Evolutionary conservation across 2,113 vertebrate species (phyloP).

Genomic region (Steatornis caripensis): DNA sequence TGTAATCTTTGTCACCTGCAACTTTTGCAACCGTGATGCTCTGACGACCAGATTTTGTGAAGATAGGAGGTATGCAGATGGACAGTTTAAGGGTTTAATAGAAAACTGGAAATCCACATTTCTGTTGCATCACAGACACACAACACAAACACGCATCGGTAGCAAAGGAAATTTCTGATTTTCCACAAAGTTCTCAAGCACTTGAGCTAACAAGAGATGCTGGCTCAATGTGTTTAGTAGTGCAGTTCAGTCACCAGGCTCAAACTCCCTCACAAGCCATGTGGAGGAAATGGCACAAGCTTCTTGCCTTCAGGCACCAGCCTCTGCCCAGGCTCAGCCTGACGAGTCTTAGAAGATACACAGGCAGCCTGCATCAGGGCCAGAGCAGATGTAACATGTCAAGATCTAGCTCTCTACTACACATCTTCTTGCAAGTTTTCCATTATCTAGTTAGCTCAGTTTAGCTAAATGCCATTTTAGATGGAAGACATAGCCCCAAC

Average conservation of each 20-base stretch:
- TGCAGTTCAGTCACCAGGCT: neutral
- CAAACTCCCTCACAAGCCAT: neutral
- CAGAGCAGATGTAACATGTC: neutral
- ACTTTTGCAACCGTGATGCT: neutral
- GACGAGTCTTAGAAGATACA: neutral
- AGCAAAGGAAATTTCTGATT: neutral
- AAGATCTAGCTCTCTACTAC: neutral
- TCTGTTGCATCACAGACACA: neutral
- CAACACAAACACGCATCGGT: fast-evolving
- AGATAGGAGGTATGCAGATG: neutral
- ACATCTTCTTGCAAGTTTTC: neutral
- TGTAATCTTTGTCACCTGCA: neutral
- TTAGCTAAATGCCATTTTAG: neutral
- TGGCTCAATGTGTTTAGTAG: fast-evolving
- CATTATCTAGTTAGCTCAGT: neutral
- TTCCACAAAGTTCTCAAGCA: neutral
- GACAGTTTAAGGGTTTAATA: neutral
- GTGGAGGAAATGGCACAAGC: fast-evolving
- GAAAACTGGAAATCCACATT: neutral
- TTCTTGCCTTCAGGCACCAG: neutral
- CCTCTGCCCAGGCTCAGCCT: neutral
- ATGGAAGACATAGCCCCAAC: neutral
- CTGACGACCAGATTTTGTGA: neutral
- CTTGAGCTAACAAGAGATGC: neutral
- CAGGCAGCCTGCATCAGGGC: neutral